Base-by-base conservation (phyloP, 2,113 vertebrate species). In the Boulengeromyrus knoepffleri region DNA sequence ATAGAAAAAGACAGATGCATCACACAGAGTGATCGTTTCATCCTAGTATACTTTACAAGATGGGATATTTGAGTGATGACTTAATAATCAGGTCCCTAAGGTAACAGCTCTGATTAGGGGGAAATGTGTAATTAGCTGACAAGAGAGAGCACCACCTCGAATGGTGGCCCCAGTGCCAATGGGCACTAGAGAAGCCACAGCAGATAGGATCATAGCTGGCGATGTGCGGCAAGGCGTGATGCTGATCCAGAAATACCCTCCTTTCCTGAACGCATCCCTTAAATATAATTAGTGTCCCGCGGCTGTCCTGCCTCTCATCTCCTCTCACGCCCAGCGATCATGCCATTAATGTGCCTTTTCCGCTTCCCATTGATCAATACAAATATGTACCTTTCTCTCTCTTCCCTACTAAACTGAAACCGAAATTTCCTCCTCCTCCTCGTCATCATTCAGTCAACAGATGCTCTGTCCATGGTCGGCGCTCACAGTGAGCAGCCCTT, bases 31-130 rank as follows among this genome's bases (percentile, higher is more conserved):
- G 8, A 74, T 6, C 46, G 39, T 27, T n/a, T 15, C 21, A 24
- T 46, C n/a, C 12, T 50, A 31, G 19, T 8, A 2, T 15, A 53
- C 3, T n/a, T 42, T 52, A 24, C 74, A 31, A 36, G 47, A n/a
- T 70, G 31, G 42, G 39, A 24, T 24, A n/a, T 89, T 49, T 84
- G 9, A 90, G 53, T 21, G 85, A 66, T 27, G 80, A 42, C 74
- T 80, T 80, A 80, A 80, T 80, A 80, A 90, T 66, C 47, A 39
- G 89, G 56, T 74, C 85, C 47, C 58, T 70, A 31, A 39, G 84
- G 89, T 74, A 62, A 87, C 8, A 87, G 85, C 85, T 74, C 56
- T 85, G 80, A 66, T 66, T 85, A 66, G 83, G 17, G 45, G 62
- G 47, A 56, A 87, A 87, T 47, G 47, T 62, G 27, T 70, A 86